These are phyloP conservation scores for Neolamprologus longior DNA, from an alignment of 2,113 vertebrate genomes.

Conservation along the genomic window DNA sequence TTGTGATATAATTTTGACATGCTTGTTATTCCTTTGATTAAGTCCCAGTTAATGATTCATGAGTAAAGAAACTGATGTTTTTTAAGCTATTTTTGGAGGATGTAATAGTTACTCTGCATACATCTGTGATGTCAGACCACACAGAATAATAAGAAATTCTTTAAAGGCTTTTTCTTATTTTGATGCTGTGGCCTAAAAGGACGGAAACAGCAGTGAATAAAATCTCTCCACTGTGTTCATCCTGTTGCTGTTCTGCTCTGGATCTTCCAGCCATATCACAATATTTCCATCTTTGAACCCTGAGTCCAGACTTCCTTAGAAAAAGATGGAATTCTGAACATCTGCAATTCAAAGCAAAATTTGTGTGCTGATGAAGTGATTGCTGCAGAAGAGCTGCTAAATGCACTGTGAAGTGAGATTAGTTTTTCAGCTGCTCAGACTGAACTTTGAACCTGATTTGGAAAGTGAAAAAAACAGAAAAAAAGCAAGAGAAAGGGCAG, in stretches of 20 bases:
- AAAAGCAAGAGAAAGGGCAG: neutral
- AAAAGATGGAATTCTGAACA: neutral
- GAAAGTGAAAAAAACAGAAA: fast-evolving
- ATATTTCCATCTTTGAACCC: neutral
- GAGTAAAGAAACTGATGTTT: neutral
- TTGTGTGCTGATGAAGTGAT: neutral
- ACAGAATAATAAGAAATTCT: neutral
- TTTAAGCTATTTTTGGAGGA: neutral
- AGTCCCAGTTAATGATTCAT: neutral
- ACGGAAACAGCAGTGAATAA: neutral
- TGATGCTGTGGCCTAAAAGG: neutral
- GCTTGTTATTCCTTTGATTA: neutral
- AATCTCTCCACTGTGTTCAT: neutral
- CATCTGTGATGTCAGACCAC: neutral
- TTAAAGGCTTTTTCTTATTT: neutral
- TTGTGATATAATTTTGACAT: neutral
- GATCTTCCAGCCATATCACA: neutral
- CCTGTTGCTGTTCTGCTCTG: neutral
- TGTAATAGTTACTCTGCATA: neutral
- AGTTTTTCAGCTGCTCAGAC: neutral
- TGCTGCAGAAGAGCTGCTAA: neutral
- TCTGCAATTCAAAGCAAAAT: neutral
- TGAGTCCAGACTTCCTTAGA: neutral
- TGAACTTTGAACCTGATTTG: neutral
- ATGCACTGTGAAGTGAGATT: neutral